Evolutionary conservation across 1,140 invertebrate species (phyloP), one percentile per base, ranked within the genome.

Genomic region (Rhagoletis pomonella): DNA sequence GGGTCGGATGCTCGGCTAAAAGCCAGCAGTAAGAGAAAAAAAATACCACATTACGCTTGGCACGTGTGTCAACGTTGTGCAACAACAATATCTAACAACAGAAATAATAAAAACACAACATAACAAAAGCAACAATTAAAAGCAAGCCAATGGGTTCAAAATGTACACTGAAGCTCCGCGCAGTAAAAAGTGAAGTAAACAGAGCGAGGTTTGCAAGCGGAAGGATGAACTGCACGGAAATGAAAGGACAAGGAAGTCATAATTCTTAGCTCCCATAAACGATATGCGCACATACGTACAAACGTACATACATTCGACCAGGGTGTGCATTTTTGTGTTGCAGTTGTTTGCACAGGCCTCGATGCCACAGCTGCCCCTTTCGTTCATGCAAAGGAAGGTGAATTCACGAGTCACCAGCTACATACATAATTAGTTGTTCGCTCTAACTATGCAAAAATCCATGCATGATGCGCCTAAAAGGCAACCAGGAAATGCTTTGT

Each of bases 401-500:
- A 47, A 73, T 42, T 47, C 3, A 4, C 5, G 67, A 73, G 39
- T 73, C 42, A 73, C 12, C 17, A 42, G 67, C 67, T 44, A 47
- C 10, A 2, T 73, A 6, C 7, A 44, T 17, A 55, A 55, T 55
- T 29, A 29, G 29, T 29, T 29, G n/a, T 42, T 42, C 19, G 3
- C 0, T 29, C 29, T 29, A 10, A 3, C 39, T 73, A 4, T 73
- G 67, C 67, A 42, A 12, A 73, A 47, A 47, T 73, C 67, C 67
- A 42, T 12, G 12, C 14, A 42, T 73, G 67, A 73, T 47, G 67
- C 67, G 67, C 67, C 67, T 73, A 73, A 73, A 73, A 73, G 67
- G 67, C 67, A 73, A 73, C 67, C 67, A 73, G 67, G 67, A 73
- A 73, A 73, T 73, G 67, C 67, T 73, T 73, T 73, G 67, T 73